These are phyloP conservation scores for Lophotriccus pileatus DNA, from an alignment of 2,797 vertebrate species.

Conservation along the genomic window DNA sequence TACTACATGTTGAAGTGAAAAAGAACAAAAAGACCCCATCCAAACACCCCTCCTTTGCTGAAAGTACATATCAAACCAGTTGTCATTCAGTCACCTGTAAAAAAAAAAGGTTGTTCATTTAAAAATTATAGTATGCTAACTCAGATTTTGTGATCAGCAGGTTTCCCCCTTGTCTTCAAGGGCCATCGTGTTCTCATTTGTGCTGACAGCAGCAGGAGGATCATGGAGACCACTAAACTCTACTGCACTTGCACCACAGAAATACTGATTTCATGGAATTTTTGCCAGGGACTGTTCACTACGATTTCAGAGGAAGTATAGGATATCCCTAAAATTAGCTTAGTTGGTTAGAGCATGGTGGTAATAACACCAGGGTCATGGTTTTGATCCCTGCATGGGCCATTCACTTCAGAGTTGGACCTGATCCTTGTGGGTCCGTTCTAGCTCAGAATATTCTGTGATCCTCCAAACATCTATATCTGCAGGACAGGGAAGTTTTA, in stretches of 20 bases:
- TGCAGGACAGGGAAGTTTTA: not conserved
- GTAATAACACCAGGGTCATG: not conserved
- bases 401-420: not conserved
- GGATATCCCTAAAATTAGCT: not conserved
- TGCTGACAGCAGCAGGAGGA: not conserved
- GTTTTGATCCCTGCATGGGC: not conserved
- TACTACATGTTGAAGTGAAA: not conserved
- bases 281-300: not conserved
- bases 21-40: not conserved
- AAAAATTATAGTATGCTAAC: not conserved
- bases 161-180: not conserved
- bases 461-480: not conserved
- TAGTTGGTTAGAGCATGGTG: not conserved
- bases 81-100: not conserved
- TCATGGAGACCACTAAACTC: not conserved
- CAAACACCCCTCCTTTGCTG: not conserved
- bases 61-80: not conserved
- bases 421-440: not conserved
- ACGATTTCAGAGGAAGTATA: not conserved
- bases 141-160: not conserved
- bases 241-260: not conserved
- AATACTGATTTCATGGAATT: not conserved
- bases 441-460: not conserved
- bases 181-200: not conserved
- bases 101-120: not conserved